Evolutionary conservation across 2,113 vertebrate species (phyloP), one percentile per base, ranked within the genome.

Genomic region (Dasyornis broadbenti): DNA sequence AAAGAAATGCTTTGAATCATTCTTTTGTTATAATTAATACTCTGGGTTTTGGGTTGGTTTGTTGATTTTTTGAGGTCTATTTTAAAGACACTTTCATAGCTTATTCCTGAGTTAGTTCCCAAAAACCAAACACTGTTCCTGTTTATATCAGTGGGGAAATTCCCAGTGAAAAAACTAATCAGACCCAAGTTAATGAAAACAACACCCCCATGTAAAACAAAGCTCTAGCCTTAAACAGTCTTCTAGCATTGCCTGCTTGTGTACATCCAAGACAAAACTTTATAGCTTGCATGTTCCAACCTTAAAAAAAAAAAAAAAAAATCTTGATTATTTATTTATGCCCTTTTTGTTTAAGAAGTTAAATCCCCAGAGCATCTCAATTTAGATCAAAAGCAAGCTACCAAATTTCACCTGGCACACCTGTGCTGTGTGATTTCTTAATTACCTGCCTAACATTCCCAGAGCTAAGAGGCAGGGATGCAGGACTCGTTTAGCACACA

Each of bases 281-380:
- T 95, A 96, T 92, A 97, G 95, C 90, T 82, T 93, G 92, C 97
- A 52, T 94, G 98, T 97, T 96, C 90, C 97, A 98, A 95, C 96
- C 86, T 95, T 90, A 64, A 88, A 82, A 92, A 94, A 95, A 44
- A 76, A 92, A 94, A 95, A 44, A 76, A 93, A 88, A 94, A 95
- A 80, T n/a, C 88, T 90, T 94, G 94, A 97, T 97, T 98, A 98
- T 98, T 98, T 98, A 98, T 98, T 98, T 98, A 98, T 97, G 97
- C 97, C 97, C 97, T 96, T 97, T 98, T 97, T 97, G 97, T 98
- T 98, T 98, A 97, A 98, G 98, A 98, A 98, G 97, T 98, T 98
- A 98, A 98, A 98, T 97, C 98, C 98, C 97, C 98, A 98, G 95
- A 98, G 98, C 98, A 98, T 97, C 98, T 98, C 97, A 98, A 98